A percentile compares a stretch with the other conserved stretches of the same genome.
These are phyloP conservation scores for Lophotriccus pileatus DNA, from an alignment of 2,797 vertebrate species.

Conservation along the genomic window DNA sequence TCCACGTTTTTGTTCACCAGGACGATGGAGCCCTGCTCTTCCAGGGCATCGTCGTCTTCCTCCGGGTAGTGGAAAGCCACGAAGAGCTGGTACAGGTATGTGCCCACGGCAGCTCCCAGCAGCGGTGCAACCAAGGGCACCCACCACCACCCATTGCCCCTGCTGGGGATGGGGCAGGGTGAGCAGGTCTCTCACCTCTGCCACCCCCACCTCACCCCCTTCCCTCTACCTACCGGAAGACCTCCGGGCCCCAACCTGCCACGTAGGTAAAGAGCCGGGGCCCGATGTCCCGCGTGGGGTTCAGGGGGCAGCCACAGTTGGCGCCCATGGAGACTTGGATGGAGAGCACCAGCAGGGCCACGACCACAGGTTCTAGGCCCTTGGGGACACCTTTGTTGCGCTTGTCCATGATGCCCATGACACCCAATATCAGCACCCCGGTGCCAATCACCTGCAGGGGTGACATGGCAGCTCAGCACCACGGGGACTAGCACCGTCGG, in stretches of 20 bases:
- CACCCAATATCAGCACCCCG: conserved; percentile 75
- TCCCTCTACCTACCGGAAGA: conserved; percentile 82
- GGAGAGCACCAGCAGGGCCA: conserved; percentile 78
- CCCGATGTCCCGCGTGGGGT: conserved; percentile 86
- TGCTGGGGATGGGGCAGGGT: not conserved
- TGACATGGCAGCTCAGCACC: not conserved
- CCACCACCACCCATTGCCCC: conserved; percentile 77
- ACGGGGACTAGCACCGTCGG: fast-evolving
- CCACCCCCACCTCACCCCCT: not conserved
- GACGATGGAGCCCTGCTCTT: not conserved
- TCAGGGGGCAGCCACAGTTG: conserved; percentile 85
- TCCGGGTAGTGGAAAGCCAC: conserved; percentile 81
- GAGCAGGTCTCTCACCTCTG: not conserved
- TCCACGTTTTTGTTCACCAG: not conserved
- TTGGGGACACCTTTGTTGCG: conserved; percentile 78
- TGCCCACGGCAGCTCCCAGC: conserved; percentile 74
- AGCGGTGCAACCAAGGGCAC: conserved; percentile 82
- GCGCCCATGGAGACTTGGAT: conserved; percentile 80
- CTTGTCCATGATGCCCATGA: conserved; percentile 77
- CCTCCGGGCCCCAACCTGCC: conserved; percentile 86
- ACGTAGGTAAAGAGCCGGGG: conserved; percentile 85
- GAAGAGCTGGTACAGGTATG: conserved; percentile 74
- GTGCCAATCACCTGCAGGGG: conserved; percentile 81
- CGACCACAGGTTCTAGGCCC: conserved; percentile 77
- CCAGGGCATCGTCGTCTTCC: fast-evolving